phyloP scores from a whole-genome alignment of 2,888 invertebrate species.

The Sphaerophoria taeniata region DNA sequence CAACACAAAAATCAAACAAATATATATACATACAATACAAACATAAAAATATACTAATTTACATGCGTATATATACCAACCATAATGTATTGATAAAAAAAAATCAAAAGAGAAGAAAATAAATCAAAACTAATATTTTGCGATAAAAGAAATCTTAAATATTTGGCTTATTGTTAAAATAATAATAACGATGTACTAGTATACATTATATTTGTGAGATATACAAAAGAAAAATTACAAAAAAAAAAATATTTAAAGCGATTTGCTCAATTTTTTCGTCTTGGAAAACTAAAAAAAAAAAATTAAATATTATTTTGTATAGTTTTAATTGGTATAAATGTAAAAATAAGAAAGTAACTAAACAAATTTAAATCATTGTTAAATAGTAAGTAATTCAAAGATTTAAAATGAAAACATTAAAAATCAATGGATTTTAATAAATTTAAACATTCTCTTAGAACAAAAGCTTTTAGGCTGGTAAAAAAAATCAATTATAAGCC shows the following conservation, averaged over 20 bases:
- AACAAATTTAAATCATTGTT: constrained; percentile 57
- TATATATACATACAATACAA: constrained; percentile 44
- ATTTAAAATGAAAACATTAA: constrained; percentile 30
- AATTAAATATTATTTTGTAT: constrained; percentile 39
- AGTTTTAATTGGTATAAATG: constrained; percentile 43
- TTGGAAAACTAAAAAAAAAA: constrained; percentile 39
- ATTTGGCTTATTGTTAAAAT: constrained; percentile 59
- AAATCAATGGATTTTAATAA: constrained; percentile 55
- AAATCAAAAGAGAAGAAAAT: constrained; percentile 14
- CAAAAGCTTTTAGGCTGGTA: constrained; percentile 25
- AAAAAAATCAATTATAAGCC: constrained; percentile 13
- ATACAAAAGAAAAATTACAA: constrained; percentile 40
- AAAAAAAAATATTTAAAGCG: constrained; percentile 37
- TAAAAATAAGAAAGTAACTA: constrained; percentile 29
- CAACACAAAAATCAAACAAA: constrained; percentile 31
- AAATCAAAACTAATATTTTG: constrained; percentile 70
- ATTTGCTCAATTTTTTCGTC: constrained; percentile 67
- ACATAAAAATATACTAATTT: constrained; percentile 49
- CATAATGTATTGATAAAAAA: constrained; percentile 55
- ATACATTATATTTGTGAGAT: constrained; percentile 23
- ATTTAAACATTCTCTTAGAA: constrained; percentile 19
- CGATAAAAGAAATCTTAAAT: constrained; percentile 29
- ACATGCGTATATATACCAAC: constrained; percentile 36
- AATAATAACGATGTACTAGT: constrained; percentile 16
- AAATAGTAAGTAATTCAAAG: constrained; percentile 68